Evolutionary conservation across 2,113 vertebrate genomes (phyloP).

Genomic region (Corapipo altera): DNA sequence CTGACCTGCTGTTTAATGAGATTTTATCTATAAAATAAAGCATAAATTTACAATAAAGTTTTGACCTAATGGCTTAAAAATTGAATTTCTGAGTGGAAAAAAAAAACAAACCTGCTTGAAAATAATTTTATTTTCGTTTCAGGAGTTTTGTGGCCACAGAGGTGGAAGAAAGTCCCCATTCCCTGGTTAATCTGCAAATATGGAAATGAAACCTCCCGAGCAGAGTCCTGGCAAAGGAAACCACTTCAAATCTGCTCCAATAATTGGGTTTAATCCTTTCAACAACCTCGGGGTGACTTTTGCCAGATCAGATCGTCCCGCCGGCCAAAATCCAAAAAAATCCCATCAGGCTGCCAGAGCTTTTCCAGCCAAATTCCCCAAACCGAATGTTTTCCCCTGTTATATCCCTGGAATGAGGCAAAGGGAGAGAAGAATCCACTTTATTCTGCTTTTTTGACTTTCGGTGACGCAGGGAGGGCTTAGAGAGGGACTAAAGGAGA

Average conservation of each 20-base stretch:
- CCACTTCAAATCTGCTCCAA: not conserved
- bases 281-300: not conserved
- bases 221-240: not conserved
- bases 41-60: not conserved
- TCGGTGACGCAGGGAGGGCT: not conserved
- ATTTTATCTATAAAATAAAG: not conserved
- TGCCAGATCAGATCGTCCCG: slow-evolving; percentile 11
- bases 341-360: not conserved
- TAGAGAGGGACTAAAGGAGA: not conserved
- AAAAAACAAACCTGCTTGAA: not conserved
- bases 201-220: not conserved
- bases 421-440: not conserved
- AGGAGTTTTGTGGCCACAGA: not conserved
- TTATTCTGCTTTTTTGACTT: not conserved
- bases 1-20: not conserved
- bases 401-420: not conserved
- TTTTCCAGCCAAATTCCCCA: not conserved
- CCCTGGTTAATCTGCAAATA: not conserved
- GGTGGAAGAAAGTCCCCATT: not conserved
- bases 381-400: not conserved
- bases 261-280: not conserved
- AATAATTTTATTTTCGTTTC: not conserved
- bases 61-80: not conserved
- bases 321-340: not conserved
- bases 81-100: not conserved